Evolutionary conservation across 1,140 invertebrate species (phyloP), one percentile per base, ranked within the genome.

Genomic region (Rhagoletis pomonella): DNA sequence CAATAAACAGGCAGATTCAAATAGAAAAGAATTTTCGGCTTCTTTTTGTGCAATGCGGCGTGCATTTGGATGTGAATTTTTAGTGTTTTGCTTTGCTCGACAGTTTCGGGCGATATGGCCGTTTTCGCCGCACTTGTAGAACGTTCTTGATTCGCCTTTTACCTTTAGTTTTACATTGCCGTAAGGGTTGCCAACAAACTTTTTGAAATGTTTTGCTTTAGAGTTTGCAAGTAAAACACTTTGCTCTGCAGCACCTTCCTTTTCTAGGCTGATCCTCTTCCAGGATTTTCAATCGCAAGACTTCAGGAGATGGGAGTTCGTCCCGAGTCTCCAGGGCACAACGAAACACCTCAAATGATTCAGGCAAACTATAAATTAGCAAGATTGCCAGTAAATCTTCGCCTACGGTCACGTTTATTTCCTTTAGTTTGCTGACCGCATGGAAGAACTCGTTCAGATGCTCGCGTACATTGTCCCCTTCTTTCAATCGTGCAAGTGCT

Each of bases 361-460:
- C 42, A 19, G 77, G 91, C 9, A 90, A 73, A 84, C 90, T 91
- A 65, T 90, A 90, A 5, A 91, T 14, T 17, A 91, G 65, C 59
- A 91, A 86, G 12, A 91, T 90, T 4, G 89, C 50, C 6, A 90
- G 50, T 60, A 90, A 39, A 87, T 90, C 89, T 6, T 89, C 73
- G 3, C 59, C 60, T 17, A 86, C 77, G 1, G 62, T 50, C 2
- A 87, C 59, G 12, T 88, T 86, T 86, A 89, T 90, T 55, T 89
- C 89, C 19, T 86, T 87, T 14, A 90, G 84, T 88, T 89, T 89
- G 64, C 89, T 88, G 6, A 89, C 88, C 3, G 88, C 86, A 85
- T 90, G 89, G 29, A 90, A 90, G 85, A 91, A 91, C 42, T 89
- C 87, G 5, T 88, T 86, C 1, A 73, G 14, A 29, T 73, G 67